These are phyloP conservation scores for Ptilorrhoa leucosticta DNA, from an alignment of 2,113 vertebrate species.

Conservation along the genomic window DNA sequence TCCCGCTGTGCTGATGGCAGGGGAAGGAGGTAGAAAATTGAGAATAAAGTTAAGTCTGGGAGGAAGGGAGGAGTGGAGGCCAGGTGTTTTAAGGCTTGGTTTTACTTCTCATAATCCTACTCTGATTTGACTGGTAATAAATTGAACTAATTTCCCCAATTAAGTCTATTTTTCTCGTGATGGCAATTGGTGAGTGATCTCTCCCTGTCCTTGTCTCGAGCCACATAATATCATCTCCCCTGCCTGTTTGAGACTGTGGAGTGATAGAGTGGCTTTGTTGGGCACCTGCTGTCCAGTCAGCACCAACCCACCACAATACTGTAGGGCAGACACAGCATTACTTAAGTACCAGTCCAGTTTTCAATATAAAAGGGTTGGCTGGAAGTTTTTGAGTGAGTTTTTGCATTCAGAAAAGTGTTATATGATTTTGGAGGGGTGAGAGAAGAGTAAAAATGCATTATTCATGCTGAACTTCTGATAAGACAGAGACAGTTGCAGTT, in stretches of 20 bases:
- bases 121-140: not conserved
- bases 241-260: not conserved
- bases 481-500: not conserved
- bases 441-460: not conserved
- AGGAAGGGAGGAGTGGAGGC: not conserved
- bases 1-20: fast-evolving
- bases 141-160: not conserved
- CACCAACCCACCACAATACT: not conserved
- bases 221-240: not conserved
- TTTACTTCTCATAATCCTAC: not conserved
- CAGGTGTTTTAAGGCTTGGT: not conserved
- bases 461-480: not conserved
- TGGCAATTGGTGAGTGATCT: not conserved
- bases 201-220: not conserved
- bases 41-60: not conserved
- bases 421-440: not conserved
- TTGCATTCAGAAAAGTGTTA: not conserved
- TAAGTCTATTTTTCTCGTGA: not conserved
- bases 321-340: not conserved
- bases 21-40: not conserved
- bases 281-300: not conserved
- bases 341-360: not conserved
- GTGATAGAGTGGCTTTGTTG: not conserved
- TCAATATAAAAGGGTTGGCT: not conserved
- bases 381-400: not conserved